phyloP scores from a whole-genome alignment of 2,797 vertebrate genomes.

The Chelon auratus region DNA sequence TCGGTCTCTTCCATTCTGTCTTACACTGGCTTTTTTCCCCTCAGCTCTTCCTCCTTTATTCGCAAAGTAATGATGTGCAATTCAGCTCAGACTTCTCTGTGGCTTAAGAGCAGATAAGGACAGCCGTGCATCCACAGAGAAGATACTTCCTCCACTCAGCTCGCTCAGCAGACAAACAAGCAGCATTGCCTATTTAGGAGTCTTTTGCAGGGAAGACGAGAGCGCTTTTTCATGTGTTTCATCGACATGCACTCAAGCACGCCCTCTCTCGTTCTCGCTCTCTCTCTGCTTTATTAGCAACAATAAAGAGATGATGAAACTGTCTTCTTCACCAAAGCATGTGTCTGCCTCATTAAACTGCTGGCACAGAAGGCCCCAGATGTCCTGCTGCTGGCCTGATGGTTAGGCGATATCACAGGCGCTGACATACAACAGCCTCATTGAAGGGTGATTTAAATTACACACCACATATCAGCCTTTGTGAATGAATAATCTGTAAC shows the following conservation, averaged over 20 bases:
- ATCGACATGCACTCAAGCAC: slow-evolving; percentile 35
- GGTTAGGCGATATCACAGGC: slow-evolving; percentile 21
- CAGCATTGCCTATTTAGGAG: slow-evolving; percentile 82
- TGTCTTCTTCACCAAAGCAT: slow-evolving; percentile 20
- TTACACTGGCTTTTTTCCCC: neutral
- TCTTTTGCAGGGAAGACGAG: slow-evolving; percentile 23
- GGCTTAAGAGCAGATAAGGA: neutral
- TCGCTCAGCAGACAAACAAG: slow-evolving; percentile 38
- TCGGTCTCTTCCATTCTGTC: too few relatives aligned
- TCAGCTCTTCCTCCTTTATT: slow-evolving; percentile 15
- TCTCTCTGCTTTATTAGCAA: slow-evolving; percentile 34
- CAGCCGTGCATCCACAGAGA: slow-evolving; percentile 20
- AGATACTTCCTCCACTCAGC: slow-evolving; percentile 38
- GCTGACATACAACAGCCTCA: slow-evolving; percentile 17
- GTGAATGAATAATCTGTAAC: slow-evolving; percentile 24
- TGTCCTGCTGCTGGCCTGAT: slow-evolving; percentile 13
- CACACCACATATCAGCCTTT: slow-evolving; percentile 13
- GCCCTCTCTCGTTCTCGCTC: slow-evolving; percentile 7
- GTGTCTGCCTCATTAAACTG: slow-evolving; percentile 36
- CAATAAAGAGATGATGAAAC: slow-evolving; percentile 55
- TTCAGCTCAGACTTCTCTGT: neutral
- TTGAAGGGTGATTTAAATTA: slow-evolving; percentile 29
- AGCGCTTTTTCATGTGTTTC: slow-evolving; percentile 46
- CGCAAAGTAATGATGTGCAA: slow-evolving; percentile 1
- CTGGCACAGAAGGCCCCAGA: slow-evolving; percentile 25